Evolutionary conservation across 2,113 vertebrate genomes (phyloP).

Genomic region (Turnix velox): DNA sequence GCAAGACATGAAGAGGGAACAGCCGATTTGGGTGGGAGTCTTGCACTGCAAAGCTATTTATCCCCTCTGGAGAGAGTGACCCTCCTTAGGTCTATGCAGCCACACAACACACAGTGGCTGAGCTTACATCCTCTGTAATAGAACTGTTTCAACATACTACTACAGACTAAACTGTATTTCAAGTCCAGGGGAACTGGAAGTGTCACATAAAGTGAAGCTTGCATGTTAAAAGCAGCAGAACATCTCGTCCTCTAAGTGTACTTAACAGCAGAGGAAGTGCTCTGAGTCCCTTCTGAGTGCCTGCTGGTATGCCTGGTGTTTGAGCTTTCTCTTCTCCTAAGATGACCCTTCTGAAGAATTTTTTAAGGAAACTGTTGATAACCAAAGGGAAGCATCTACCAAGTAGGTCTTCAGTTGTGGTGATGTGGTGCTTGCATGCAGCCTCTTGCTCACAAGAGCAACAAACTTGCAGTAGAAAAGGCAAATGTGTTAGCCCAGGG

Average conservation of each 20-base stretch:
- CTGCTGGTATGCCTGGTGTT: not conserved
- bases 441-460: not conserved
- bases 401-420: accelerated
- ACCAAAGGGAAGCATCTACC: not conserved
- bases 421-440: not conserved
- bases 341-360: not conserved
- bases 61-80: not conserved
- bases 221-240: not conserved
- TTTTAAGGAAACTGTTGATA: not conserved
- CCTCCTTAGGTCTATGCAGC: not conserved
- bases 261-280: not conserved
- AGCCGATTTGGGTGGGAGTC: not conserved
- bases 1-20: not conserved
- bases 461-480: not conserved
- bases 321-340: not conserved
- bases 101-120: not conserved
- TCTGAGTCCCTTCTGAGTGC: not conserved
- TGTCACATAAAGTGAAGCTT: not conserved
- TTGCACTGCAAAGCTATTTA: not conserved
- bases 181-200: not conserved
- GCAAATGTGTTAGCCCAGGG: not conserved
- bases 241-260: not conserved
- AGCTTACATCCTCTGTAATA: not conserved
- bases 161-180: not conserved
- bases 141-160: not conserved